Conservation (phyloP, 2,888 invertebrate genomes). For the Beris morrisii region DNA sequence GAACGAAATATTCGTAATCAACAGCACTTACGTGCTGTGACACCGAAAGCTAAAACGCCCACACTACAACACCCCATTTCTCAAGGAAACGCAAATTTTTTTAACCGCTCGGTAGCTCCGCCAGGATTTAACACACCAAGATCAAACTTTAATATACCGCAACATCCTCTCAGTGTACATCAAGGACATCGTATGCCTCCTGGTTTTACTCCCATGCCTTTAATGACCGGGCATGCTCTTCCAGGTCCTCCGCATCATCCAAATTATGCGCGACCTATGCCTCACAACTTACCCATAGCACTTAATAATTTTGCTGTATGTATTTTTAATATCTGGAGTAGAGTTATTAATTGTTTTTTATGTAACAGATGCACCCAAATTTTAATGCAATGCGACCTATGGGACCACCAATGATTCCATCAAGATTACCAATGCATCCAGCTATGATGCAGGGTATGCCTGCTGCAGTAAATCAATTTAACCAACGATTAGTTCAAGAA, state of each 20-base stretch:
- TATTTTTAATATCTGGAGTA: constrained; percentile 37
- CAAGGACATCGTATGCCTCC: constrained; percentile 50
- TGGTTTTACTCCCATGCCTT: constrained; percentile 46
- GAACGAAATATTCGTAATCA: constrained; percentile 54
- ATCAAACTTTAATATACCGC: constrained; percentile 41
- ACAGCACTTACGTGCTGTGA: constrained; percentile 45
- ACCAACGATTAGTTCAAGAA: constrained; percentile 55
- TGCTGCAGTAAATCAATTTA: constrained; percentile 44
- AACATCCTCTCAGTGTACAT: constrained; percentile 42
- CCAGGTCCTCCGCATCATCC: constrained; percentile 48
- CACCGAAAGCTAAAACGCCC: constrained; percentile 31
- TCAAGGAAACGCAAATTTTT: constrained; percentile 38
- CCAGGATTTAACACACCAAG: constrained; percentile 45
- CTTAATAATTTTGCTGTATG: constrained; percentile 54
- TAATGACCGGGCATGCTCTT: constrained; percentile 27
- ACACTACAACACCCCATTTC: constrained; percentile 25
- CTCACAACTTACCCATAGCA: constrained; percentile 52
- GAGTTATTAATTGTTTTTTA: constrained; percentile 15
- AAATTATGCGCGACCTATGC: constrained; percentile 50
- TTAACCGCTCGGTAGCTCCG: constrained; percentile 42
- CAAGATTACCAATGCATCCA: constrained; percentile 54
- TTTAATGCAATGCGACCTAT: constrained; percentile 56
- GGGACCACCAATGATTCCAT: constrained; percentile 51
- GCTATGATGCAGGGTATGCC: constrained; percentile 37
- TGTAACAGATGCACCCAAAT: constrained; percentile 50